Conservation (phyloP, 2,888 invertebrate genomes). For the Drosophila maculinotata region DNA sequence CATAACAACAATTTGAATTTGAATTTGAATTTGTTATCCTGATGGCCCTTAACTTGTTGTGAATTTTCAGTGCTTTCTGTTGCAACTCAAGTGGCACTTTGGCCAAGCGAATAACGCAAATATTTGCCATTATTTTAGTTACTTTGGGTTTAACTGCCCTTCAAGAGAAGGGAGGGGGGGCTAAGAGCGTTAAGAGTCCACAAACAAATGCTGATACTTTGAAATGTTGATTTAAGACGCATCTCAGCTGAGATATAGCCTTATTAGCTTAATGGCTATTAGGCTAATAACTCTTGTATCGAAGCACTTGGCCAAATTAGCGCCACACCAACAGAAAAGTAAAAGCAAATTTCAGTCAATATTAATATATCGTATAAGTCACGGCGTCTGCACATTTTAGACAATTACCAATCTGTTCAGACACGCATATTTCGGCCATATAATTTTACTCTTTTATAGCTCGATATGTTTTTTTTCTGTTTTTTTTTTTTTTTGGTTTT, state of each 20-base stretch:
- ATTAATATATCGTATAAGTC: too few relatives aligned
- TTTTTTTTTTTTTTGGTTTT: constrained; percentile 27
- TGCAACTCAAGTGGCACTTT: constrained; percentile 49
- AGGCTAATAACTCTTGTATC: constrained; percentile 52
- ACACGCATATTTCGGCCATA: constrained; percentile 55
- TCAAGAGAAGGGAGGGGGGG: not conserved
- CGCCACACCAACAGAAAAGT: constrained; percentile 37
- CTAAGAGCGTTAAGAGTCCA: constrained; percentile 1
- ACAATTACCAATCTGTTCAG: constrained; percentile 55
- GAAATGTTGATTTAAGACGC: constrained; percentile 51
- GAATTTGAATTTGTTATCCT: constrained; percentile 26
- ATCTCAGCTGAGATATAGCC: constrained; percentile 18
- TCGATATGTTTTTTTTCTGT: constrained; percentile 6
- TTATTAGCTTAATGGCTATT: constrained; percentile 58
- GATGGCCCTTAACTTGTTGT: constrained; percentile 36
- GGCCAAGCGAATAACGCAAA: constrained; percentile 31
- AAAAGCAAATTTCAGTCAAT: constrained; percentile 22
- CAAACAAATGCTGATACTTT: constrained; percentile 28
- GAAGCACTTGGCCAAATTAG: constrained; percentile 33
- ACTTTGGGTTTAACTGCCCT: constrained; percentile 1
- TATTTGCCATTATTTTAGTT: constrained; percentile 57
- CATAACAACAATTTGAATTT: constrained; percentile 2
- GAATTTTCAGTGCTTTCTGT: constrained; percentile 25
- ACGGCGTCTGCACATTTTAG: constrained; percentile 49
- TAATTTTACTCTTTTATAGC: too few relatives aligned